These are phyloP conservation scores for Ellobius talpinus DNA, from an alignment of 2,113 vertebrate species.

Conservation along the genomic window DNA sequence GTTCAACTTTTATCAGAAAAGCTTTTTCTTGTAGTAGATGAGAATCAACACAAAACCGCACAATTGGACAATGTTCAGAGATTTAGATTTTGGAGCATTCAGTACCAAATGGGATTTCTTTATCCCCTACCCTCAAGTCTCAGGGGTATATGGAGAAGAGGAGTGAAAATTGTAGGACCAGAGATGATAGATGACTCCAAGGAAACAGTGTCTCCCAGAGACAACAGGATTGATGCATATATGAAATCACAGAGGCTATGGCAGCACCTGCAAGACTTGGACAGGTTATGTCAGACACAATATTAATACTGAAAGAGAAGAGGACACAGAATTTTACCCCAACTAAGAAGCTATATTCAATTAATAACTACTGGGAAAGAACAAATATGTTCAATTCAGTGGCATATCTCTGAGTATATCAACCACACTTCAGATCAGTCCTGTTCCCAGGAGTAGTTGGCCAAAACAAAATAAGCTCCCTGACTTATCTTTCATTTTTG, in stretches of 20 bases:
- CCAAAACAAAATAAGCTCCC: background rate
- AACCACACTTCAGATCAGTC: background rate
- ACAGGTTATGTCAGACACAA: background rate
- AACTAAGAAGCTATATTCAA: background rate
- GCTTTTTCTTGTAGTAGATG: background rate
- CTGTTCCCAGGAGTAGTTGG: background rate
- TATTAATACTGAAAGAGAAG: background rate
- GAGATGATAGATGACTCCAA: no score
- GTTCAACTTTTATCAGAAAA: background rate
- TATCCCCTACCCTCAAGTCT: background rate
- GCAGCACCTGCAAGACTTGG: background rate
- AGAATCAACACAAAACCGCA: background rate
- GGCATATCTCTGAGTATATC: background rate
- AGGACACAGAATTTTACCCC: background rate
- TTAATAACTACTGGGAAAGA: background rate
- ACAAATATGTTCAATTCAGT: background rate
- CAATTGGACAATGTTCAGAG: background rate
- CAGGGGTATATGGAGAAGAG: background rate
- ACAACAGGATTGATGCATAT: background rate
- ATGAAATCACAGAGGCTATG: background rate
- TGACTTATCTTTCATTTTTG: background rate
- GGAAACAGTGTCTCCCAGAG: background rate
- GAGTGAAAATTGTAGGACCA: background rate
- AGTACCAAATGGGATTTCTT: background rate
- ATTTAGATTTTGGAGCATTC: background rate